phyloP scores from a whole-genome alignment of 30 jellyfish, hydroid and myxozoan species.

The Rhopilema esculentum region DNA sequence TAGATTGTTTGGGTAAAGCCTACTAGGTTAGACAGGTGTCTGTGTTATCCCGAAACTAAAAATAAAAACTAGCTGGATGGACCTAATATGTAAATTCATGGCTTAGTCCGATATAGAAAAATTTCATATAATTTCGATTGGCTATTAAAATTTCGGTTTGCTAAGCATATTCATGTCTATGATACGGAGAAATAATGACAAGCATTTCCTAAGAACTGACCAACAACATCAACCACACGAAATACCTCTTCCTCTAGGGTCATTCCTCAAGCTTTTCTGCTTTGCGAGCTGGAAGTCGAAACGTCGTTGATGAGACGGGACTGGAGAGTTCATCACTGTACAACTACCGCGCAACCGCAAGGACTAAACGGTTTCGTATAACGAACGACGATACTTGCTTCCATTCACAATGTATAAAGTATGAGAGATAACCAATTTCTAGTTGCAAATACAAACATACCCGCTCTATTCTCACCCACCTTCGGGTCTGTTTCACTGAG shows the following conservation, averaged over 20 bases:
- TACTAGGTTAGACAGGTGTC: no score
- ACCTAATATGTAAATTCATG: no score
- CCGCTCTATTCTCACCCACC: neutral
- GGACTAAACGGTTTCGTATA: neutral
- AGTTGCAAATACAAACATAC: neutral
- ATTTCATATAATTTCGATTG: no score
- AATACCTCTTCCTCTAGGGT: constrained; percentile 26
- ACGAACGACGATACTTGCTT: neutral
- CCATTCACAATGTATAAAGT: neutral
- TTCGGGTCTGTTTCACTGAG: neutral
- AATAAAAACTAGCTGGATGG: no score
- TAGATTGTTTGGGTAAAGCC: no score
- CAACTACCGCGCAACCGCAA: no score
- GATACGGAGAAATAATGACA: no score
- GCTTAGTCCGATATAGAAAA: no score
- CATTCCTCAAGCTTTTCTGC: constrained; percentile 48
- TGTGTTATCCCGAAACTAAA: no score
- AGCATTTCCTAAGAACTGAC: no score
- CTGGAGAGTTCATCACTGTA: constrained; percentile 10
- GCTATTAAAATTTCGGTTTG: no score
- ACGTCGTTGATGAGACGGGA: constrained; percentile 38
- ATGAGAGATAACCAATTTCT: neutral
- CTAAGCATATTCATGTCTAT: no score
- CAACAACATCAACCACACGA: neutral
- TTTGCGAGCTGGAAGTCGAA: constrained; percentile 39